Percentiles rank a stretch among this genome's conserved stretches.
Conservation (phyloP, 2,888 invertebrate species). For the Hypercompe scribonia region DNA sequence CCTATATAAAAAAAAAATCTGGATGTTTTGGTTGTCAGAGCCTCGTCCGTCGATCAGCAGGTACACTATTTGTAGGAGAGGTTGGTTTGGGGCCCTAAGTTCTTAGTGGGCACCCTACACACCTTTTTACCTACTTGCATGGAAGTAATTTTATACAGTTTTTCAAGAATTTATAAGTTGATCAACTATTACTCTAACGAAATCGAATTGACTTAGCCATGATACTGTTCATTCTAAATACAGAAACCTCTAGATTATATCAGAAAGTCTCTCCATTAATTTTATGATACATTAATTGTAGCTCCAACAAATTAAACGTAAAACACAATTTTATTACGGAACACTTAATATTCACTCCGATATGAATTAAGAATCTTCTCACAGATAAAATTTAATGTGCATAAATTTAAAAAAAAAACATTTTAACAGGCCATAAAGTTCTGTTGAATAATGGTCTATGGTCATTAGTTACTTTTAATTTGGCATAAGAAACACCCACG, state of each 20-base stretch:
- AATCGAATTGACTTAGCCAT: not conserved
- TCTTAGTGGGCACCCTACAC: too few species aligned
- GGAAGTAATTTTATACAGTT: too few species aligned
- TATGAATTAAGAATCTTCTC: not conserved
- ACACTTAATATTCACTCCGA: not conserved
- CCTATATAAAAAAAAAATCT: too few species aligned
- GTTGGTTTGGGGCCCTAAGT: too few species aligned
- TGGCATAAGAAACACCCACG: not conserved
- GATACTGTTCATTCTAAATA: not conserved
- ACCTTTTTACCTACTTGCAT: too few species aligned
- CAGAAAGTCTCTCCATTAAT: not conserved
- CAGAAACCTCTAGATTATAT: not conserved
- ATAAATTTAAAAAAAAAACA: not conserved
- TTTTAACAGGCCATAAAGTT: not conserved
- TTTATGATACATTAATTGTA: not conserved
- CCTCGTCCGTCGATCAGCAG: too few species aligned
- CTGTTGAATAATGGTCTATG: constrained; percentile 4
- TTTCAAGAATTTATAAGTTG: too few species aligned
- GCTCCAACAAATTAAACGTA: not conserved
- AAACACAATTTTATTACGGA: not conserved
- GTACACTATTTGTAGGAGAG: too few species aligned
- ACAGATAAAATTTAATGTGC: constrained; percentile 1
- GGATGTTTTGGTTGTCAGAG: too few species aligned
- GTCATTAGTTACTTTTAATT: constrained; percentile 1
- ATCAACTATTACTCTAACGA: not conserved